Conservation (phyloP, 2,888 invertebrate genomes). For the Drosophila melanosoma region DNA sequence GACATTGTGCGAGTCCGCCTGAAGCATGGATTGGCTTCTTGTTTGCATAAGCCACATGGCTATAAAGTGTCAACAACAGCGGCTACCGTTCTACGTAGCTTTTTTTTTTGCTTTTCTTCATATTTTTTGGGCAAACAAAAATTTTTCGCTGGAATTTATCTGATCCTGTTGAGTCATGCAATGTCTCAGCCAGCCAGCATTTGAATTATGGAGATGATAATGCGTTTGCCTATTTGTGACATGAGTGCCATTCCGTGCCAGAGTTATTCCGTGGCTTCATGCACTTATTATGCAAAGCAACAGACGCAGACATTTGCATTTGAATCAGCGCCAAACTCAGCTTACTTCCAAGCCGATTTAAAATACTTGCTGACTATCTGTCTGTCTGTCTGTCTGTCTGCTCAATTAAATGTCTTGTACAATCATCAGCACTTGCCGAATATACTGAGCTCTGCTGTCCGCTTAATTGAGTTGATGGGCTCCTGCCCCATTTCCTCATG, state of each 20-base stretch:
- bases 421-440: slow-evolving; percentile 56
- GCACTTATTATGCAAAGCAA: slow-evolving; percentile 1
- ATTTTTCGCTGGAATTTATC: slow-evolving; percentile 71
- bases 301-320: slow-evolving; percentile 49
- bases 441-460: slow-evolving; percentile 26
- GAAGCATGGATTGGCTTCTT: slow-evolving; percentile 24
- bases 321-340: slow-evolving; percentile 46
- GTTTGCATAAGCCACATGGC: slow-evolving; percentile 25
- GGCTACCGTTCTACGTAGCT: slow-evolving; percentile 75
- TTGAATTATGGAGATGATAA: slow-evolving; percentile 81
- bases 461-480: slow-evolving; percentile 80
- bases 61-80: slow-evolving; percentile 76
- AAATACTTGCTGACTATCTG: background rate
- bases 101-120: slow-evolving; percentile 68
- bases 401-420: slow-evolving; percentile 75
- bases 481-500: slow-evolving; percentile 9
- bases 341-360: slow-evolving; percentile 25
- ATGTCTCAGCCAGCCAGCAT: slow-evolving; percentile 65
- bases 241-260: slow-evolving; percentile 53
- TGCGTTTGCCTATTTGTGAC: slow-evolving; percentile 74
- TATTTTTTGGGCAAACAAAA: slow-evolving; percentile 63
- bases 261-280: slow-evolving; percentile 10
- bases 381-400: slow-evolving; percentile 15
- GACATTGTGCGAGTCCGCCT: slow-evolving; percentile 54
- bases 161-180: slow-evolving; percentile 78